Conservation (phyloP, 2,113 vertebrate genomes). For the Sander vitreus region DNA sequence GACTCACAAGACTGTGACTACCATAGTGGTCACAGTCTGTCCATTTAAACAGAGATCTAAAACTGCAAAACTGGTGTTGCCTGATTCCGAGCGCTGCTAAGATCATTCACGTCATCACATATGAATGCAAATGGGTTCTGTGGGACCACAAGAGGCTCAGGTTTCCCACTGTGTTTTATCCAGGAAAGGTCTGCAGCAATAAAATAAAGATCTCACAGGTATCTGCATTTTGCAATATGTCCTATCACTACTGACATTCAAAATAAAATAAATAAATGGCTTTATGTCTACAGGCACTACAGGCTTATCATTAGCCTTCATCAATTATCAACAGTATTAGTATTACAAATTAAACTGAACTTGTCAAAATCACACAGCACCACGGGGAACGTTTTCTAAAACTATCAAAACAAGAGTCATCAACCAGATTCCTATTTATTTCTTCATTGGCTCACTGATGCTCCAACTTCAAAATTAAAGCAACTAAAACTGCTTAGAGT, state of each 20-base stretch:
- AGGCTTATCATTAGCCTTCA: not conserved
- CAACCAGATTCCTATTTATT: not conserved
- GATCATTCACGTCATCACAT: slow-evolving; percentile 60
- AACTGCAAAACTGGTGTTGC: slow-evolving; percentile 24
- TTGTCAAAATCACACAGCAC: not conserved
- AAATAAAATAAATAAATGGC: not conserved
- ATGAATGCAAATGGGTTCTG: slow-evolving; percentile 49
- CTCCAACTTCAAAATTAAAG: slow-evolving; percentile 30
- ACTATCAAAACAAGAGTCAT: slow-evolving; percentile 2
- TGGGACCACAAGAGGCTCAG: slow-evolving; percentile 48
- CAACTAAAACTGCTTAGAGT: not conserved
- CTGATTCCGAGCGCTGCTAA: slow-evolving; percentile 44
- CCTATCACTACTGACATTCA: not conserved
- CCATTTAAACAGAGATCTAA: slow-evolving; percentile 31
- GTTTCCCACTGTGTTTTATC: slow-evolving; percentile 51
- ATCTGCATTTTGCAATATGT: slow-evolving; percentile 23
- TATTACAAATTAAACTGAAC: not conserved
- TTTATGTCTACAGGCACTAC: not conserved
- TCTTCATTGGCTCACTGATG: not conserved
- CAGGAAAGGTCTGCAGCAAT: slow-evolving; percentile 23
- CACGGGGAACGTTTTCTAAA: not conserved
- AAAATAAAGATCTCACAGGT: slow-evolving; percentile 34
- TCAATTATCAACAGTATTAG: not conserved
- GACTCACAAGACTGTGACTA: slow-evolving; percentile 12
- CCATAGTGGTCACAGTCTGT: slow-evolving; percentile 2